Percentiles rank a stretch among this genome's conserved stretches.
phyloP scores from a whole-genome alignment of 2,797 vertebrate genomes.

The Anableps anableps region DNA sequence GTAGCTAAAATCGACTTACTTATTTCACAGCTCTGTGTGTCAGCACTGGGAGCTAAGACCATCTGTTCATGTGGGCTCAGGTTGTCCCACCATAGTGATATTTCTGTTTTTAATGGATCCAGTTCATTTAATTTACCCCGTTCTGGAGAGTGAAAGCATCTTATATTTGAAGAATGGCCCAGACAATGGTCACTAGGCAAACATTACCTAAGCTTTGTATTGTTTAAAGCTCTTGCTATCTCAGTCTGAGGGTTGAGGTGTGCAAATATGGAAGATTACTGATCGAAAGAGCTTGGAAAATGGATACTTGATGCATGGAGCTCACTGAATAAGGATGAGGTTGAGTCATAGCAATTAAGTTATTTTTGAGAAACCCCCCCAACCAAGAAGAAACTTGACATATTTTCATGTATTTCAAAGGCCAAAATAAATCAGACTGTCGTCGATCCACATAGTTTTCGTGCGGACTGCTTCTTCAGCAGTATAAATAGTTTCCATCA shows the following conservation, averaged over 20 bases:
- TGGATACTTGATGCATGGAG: slow-evolving; percentile 7
- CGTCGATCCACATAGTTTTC: slow-evolving; percentile 28
- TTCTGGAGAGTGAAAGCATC: not conserved
- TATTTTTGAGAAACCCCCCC: not conserved
- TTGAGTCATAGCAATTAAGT: not conserved
- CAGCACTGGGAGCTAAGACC: not conserved
- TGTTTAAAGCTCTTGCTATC: not conserved
- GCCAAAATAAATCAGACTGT: slow-evolving; percentile 24
- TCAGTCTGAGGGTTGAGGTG: not conserved
- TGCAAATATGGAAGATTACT: not conserved
- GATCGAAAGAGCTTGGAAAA: slow-evolving; percentile 25
- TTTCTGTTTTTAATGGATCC: not conserved
- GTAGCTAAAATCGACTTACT: not conserved
- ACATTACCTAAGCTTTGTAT: not conserved
- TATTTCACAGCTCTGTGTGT: not conserved
- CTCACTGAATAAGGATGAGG: slow-evolving; percentile 2
- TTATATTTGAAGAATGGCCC: not conserved
- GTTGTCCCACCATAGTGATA: not conserved
- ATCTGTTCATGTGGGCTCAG: not conserved
- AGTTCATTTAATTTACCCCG: not conserved
- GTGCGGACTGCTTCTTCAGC: slow-evolving; percentile 24
- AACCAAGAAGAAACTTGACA: slow-evolving; percentile 26
- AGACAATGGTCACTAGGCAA: not conserved
- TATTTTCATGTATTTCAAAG: slow-evolving; percentile 22
- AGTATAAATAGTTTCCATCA: slow-evolving; percentile 64